Conservation (phyloP, 2,888 invertebrate genomes). For the Drosophila anomelani region DNA sequence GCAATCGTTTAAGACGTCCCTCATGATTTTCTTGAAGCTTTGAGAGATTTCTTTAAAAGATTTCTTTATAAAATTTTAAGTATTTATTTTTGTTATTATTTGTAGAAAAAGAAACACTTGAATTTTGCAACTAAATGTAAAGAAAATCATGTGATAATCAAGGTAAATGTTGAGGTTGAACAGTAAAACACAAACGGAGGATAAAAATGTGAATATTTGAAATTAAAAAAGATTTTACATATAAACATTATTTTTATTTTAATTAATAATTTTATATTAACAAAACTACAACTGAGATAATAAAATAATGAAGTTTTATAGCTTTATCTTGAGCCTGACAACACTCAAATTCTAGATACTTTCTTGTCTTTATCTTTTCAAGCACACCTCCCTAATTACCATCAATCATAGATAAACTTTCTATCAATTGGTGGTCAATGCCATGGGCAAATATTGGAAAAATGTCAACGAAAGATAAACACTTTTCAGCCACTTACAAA, state of each 20-base stretch:
- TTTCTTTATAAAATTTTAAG: not conserved
- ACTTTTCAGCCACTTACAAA: constrained; percentile 21
- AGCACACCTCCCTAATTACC: constrained; percentile 30
- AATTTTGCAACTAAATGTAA: not conserved
- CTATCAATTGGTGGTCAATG: constrained; percentile 26
- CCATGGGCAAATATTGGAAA: constrained; percentile 36
- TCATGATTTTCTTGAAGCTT: not conserved
- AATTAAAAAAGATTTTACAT: not conserved
- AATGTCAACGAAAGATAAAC: constrained; percentile 41
- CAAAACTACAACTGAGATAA: not conserved
- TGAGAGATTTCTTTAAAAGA: not conserved
- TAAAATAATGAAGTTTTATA: not conserved
- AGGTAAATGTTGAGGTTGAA: not conserved
- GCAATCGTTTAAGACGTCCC: not conserved
- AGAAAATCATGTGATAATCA: not conserved
- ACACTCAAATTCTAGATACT: constrained; percentile 1
- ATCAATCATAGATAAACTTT: constrained; percentile 48
- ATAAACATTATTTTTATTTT: not conserved
- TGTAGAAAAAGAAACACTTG: not conserved
- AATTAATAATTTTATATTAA: too few species aligned
- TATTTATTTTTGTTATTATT: not conserved
- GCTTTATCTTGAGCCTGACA: too few species aligned
- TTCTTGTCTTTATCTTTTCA: constrained; percentile 22
- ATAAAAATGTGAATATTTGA: too few species aligned
- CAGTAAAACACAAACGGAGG: not conserved